Evolutionary conservation across 2,797 vertebrate species (phyloP).

Genomic region (Coilia nasus): DNA sequence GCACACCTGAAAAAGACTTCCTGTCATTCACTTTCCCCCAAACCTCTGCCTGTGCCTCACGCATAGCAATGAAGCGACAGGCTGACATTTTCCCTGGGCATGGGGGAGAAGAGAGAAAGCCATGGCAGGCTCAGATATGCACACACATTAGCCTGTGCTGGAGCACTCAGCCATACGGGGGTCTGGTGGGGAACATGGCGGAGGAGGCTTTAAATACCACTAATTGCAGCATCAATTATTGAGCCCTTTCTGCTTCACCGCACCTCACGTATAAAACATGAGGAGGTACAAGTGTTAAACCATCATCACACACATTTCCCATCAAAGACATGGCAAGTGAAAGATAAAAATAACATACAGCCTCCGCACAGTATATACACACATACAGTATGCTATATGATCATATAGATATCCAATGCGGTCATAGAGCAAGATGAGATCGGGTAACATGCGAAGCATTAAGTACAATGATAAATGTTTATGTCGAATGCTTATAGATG

Average conservation of each 20-base stretch:
- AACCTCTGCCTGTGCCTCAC: background rate
- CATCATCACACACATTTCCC: background rate
- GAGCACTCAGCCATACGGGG: background rate
- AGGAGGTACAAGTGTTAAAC: background rate
- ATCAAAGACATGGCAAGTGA: background rate
- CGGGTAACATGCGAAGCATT: background rate
- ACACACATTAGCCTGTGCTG: background rate
- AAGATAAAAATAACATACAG: background rate
- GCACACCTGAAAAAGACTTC: background rate
- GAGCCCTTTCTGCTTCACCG: background rate
- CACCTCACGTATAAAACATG: background rate
- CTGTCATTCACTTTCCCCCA: conserved; percentile 1
- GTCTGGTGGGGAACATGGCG: background rate
- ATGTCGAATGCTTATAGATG: background rate
- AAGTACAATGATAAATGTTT: background rate
- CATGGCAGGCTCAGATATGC: background rate
- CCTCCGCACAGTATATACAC: background rate
- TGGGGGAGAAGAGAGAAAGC: background rate
- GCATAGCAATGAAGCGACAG: background rate
- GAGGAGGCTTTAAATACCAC: conserved; percentile 13
- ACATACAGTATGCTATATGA: background rate
- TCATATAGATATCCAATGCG: background rate
- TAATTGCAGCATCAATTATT: background rate
- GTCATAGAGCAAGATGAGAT: background rate
- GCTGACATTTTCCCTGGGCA: background rate